Conservation (phyloP, 2,113 vertebrate genomes). For the Alouatta palliata region DNA sequence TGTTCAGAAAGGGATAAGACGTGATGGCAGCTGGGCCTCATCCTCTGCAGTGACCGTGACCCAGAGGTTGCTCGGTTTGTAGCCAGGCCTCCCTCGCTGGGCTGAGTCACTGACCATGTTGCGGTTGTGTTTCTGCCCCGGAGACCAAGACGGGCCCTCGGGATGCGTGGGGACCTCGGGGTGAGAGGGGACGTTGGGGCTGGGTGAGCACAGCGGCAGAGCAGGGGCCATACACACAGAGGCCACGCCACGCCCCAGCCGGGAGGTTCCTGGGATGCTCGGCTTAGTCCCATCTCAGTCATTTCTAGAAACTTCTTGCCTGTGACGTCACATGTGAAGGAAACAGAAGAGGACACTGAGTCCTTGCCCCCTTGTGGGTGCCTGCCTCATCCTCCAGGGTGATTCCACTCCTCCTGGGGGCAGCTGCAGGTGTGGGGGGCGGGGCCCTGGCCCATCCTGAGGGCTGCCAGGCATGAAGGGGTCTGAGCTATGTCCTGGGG, state of each 20-base stretch:
- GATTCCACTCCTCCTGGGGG: not conserved
- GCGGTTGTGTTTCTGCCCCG: not conserved
- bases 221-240: not conserved
- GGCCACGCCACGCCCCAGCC: rapidly evolving
- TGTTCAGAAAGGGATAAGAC: not conserved
- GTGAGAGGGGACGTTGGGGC: no score
- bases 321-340: not conserved
- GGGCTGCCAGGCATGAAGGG: no score
- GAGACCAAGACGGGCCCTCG: not conserved
- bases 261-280: not conserved
- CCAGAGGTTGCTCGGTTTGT: not conserved
- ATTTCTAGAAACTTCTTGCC: conserved; percentile 2
- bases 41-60: not conserved
- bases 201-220: not conserved
- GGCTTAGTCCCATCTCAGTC: not conserved
- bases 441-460: not conserved
- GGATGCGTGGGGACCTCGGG: not conserved
- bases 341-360: not conserved
- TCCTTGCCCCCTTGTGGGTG: no score
- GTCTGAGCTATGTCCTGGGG: not conserved
- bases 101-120: not conserved
- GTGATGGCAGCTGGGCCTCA: rapidly evolving
- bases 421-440: no score
- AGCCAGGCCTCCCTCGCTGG: not conserved
- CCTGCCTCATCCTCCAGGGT: not conserved